These are phyloP conservation scores for Stegophylla sp. DNA, from an alignment of 2,888 invertebrate species.

Conservation along the genomic window DNA sequence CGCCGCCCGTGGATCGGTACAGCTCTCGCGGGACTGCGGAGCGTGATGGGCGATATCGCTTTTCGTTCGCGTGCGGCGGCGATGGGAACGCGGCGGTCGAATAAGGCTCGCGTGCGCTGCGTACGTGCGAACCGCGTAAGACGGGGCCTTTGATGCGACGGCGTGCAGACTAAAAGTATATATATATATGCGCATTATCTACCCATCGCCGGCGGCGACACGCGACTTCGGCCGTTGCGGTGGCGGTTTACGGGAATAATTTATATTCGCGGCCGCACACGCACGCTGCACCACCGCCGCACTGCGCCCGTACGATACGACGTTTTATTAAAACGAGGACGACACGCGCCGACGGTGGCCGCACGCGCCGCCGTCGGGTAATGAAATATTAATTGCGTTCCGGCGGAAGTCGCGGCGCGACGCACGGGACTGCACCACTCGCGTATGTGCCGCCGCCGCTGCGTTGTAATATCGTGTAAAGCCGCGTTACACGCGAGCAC, in stretches of 20 bases:
- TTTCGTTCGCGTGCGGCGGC: too few relatives aligned
- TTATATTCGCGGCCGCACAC: neutral
- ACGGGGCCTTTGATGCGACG: too few relatives aligned
- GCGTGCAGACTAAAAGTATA: too few relatives aligned
- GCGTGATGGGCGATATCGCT: neutral
- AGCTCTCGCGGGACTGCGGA: too few relatives aligned
- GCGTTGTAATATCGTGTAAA: too few relatives aligned
- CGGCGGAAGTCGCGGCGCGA: neutral
- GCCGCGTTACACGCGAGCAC: too few relatives aligned
- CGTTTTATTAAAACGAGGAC: conserved; percentile 27
- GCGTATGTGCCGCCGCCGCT: too few relatives aligned
- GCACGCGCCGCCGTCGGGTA: conserved; percentile 24
- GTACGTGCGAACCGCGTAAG: neutral
- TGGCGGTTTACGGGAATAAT: conserved; percentile 18
- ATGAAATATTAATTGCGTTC: conserved; percentile 32
- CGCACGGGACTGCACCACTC: too few relatives aligned
- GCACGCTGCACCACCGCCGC: neutral
- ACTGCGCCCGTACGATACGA: neutral
- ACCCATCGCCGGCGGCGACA: neutral
- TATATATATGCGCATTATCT: too few relatives aligned
- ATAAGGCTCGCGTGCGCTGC: neutral
- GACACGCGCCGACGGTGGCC: conserved; percentile 24
- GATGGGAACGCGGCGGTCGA: neutral
- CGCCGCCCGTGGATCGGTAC: neutral
- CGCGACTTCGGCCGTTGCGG: conserved; percentile 4